A percentile compares a stretch with the other conserved stretches of the same genome.
Evolutionary conservation across 1,140 invertebrate species (phyloP).

Genomic region (Anoplophora glabripennis): DNA sequence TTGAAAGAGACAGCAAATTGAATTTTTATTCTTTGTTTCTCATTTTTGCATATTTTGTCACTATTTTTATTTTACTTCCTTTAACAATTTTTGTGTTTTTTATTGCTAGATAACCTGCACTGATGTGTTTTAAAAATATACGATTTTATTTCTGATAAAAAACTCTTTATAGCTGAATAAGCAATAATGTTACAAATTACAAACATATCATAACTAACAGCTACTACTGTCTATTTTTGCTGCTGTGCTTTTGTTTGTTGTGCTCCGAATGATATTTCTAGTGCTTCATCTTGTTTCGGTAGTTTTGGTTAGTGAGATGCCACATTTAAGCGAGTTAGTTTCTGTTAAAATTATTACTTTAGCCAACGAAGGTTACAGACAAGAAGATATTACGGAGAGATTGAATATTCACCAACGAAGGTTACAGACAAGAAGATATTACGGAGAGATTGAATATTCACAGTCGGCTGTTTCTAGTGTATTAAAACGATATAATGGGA

Average conservation of each 20-base stretch:
- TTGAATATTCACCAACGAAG: conserved; percentile 4
- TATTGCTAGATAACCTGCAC: too few species aligned
- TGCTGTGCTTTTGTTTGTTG: background rate
- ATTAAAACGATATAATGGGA: conserved; percentile 22
- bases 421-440: too few species aligned
- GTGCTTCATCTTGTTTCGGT: background rate
- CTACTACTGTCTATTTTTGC: too few species aligned
- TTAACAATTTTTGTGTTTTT: too few species aligned
- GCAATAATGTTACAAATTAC: conserved; percentile 7
- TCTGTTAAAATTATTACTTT: conserved; percentile 15
- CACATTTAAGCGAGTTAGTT: conserved; percentile 4
- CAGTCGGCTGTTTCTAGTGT: conserved; percentile 14
- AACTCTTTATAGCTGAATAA: background rate
- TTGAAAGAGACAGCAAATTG: too few species aligned
- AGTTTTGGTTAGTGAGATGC: background rate
- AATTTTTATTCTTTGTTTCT: too few species aligned
- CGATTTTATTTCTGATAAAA: too few species aligned
- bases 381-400: background rate
- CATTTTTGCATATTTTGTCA: too few species aligned
- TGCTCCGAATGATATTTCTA: background rate
- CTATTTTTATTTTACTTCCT: too few species aligned
- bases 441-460: background rate
- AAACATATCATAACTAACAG: background rate
- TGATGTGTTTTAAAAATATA: background rate
- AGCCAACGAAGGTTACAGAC: too few species aligned